A percentile compares a stretch with the other conserved stretches of the same genome.
Evolutionary conservation across 2,797 vertebrate species (phyloP).

Genomic region (Sebastolobus altivelis): DNA sequence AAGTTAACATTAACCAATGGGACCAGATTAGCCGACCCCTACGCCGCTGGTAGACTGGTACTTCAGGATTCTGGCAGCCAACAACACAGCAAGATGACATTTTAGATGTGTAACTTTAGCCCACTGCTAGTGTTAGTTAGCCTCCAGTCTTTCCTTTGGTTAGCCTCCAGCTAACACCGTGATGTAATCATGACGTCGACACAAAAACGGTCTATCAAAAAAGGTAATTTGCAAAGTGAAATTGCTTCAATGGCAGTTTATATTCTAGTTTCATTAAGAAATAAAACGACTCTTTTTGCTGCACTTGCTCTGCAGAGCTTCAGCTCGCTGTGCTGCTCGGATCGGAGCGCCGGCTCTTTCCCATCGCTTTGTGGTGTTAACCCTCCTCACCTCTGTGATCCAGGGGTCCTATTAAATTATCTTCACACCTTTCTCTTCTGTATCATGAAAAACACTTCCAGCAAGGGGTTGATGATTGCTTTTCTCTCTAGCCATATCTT

Average conservation of each 20-base stretch:
- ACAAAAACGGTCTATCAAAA: neutral
- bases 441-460: neutral
- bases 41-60: too few species aligned
- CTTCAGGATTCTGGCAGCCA: too few species aligned
- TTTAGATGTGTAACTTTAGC: too few species aligned
- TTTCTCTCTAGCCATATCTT: neutral
- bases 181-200: too few species aligned
- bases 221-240: neutral
- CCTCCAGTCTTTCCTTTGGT: too few species aligned
- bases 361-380: conserved; percentile 14
- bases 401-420: conserved; percentile 16
- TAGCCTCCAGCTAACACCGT: too few species aligned
- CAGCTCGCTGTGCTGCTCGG: neutral
- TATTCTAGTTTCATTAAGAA: neutral
- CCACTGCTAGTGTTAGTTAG: too few species aligned
- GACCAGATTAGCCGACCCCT: too few species aligned
- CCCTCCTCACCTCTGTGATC: conserved; percentile 31
- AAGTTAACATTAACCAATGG: too few species aligned
- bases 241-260: neutral
- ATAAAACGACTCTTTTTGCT: neutral
- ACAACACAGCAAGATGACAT: too few species aligned
- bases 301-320: conserved; percentile 4
- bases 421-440: neutral
- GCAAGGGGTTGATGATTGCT: neutral
- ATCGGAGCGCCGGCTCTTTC: neutral